Evolutionary conservation across 2,113 vertebrate genomes (phyloP).

Genomic region (Limnothrissa miodon): DNA sequence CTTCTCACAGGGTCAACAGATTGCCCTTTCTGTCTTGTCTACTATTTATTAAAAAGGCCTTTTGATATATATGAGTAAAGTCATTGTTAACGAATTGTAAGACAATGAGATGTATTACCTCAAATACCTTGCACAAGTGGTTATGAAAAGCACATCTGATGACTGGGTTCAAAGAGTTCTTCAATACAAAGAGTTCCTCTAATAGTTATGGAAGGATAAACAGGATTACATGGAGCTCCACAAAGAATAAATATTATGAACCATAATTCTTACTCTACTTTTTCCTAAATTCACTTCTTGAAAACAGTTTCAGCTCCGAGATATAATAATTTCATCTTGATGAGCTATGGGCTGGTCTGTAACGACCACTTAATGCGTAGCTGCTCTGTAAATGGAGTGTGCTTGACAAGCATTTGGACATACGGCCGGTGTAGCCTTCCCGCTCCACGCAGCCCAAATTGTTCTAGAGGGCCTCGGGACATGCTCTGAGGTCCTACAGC

Average conservation of each 20-base stretch:
- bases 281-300: neutral
- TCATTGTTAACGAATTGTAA: neutral
- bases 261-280: slow-evolving; percentile 1
- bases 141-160: neutral
- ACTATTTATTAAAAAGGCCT: neutral
- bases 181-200: neutral
- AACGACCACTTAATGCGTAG: slow-evolving; percentile 11
- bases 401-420: neutral
- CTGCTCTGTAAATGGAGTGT: slow-evolving; percentile 1
- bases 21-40: neutral
- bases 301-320: neutral
- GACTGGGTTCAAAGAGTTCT: neutral
- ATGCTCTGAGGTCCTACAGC: slow-evolving; percentile 1
- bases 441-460: neutral
- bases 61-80: neutral
- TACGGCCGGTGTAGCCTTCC: neutral
- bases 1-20: no score
- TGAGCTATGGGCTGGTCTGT: slow-evolving; percentile 1
- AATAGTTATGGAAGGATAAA: neutral
- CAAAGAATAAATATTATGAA: slow-evolving; percentile 6
- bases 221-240: neutral
- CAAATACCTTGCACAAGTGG: neutral
- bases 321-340: slow-evolving; percentile 17
- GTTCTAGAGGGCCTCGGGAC: slow-evolving; percentile 4
- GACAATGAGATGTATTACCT: neutral